A percentile compares a stretch with the other conserved stretches of the same genome.
Conservation (phyloP, 2,888 invertebrate genomes). For the Eupithecia vulgata region DNA sequence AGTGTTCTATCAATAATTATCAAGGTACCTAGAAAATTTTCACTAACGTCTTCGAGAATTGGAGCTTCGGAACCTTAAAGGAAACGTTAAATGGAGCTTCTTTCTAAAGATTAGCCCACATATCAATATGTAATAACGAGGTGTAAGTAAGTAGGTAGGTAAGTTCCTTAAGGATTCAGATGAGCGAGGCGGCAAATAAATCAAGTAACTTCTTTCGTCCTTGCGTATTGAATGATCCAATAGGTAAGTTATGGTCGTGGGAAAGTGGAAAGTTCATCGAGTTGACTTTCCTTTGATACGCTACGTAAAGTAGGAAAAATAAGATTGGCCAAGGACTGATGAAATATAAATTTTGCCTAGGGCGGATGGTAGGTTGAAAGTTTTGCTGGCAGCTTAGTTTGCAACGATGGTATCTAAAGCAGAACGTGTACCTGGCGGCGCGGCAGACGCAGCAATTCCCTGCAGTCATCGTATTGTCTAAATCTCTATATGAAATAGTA, state of each 20-base stretch:
- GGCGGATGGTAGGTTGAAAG: no score
- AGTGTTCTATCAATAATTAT: neutral
- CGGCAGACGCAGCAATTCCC: no score
- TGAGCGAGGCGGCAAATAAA: conserved; percentile 51
- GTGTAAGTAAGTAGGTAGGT: conserved; percentile 33
- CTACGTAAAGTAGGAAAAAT: no score
- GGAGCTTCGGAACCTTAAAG: neutral
- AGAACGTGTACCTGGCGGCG: no score
- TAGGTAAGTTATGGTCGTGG: conserved; percentile 11
- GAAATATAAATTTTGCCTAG: no score
- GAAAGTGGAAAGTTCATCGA: conserved; percentile 10
- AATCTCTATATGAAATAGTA: no score
- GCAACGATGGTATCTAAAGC: no score
- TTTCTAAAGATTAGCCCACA: neutral
- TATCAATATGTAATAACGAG: neutral
- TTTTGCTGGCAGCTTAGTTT: no score
- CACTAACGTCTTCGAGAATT: neutral
- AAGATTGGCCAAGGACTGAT: no score
- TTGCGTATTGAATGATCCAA: conserved; percentile 9
- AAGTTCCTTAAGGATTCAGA: conserved; percentile 41
- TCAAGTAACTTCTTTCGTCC: conserved; percentile 51
- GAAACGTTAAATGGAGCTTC: neutral
- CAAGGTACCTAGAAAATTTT: neutral
- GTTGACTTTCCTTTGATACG: neutral
- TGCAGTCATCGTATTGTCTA: no score